Evolutionary conservation across 2,797 vertebrate species (phyloP).

Genomic region (Anguilla megastoma): DNA sequence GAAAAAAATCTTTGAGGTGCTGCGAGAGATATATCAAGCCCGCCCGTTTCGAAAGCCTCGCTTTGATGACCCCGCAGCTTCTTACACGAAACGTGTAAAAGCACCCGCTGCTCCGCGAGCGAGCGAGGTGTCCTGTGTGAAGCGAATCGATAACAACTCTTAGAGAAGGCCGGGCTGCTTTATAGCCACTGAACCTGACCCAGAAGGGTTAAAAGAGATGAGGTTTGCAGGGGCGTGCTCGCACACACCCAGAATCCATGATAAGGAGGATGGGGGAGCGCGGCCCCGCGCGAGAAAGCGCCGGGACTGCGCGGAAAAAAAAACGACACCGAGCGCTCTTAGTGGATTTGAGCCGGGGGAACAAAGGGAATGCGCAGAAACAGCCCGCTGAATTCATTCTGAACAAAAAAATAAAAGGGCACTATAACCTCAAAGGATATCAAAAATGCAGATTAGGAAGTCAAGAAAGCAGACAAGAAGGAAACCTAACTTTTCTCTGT

Average conservation of each 20-base stretch:
- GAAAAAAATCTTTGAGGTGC: slow-evolving; percentile 23
- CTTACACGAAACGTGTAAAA: slow-evolving; percentile 59
- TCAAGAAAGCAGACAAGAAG: slow-evolving; percentile 18
- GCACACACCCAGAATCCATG: slow-evolving; percentile 59
- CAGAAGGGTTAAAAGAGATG: slow-evolving; percentile 69
- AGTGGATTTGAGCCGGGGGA: slow-evolving; percentile 36
- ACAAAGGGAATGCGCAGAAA: slow-evolving; percentile 40
- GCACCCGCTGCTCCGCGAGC: slow-evolving; percentile 48
- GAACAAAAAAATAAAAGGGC: slow-evolving; percentile 27
- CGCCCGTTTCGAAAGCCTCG: slow-evolving; percentile 41
- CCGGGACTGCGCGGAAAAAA: slow-evolving; percentile 37
- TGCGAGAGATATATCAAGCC: slow-evolving; percentile 39
- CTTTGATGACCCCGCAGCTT: slow-evolving; percentile 59
- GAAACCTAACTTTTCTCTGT: slow-evolving; percentile 17
- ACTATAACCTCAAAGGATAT: slow-evolving; percentile 38
- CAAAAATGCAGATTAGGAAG: slow-evolving; percentile 43
- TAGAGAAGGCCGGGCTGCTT: slow-evolving; percentile 55
- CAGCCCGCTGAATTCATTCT: slow-evolving; percentile 34
- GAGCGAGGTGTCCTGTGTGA: slow-evolving; percentile 52
- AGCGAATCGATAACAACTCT: slow-evolving; percentile 61
- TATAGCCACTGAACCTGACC: slow-evolving; percentile 67
- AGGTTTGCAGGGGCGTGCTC: slow-evolving; percentile 54
- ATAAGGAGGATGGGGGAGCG: slow-evolving; percentile 51
- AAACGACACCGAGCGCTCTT: slow-evolving; percentile 16
- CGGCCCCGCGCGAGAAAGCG: slow-evolving; percentile 50